phyloP scores from a whole-genome alignment of 1,140 invertebrate genomes.

The Ectropis grisescens region DNA sequence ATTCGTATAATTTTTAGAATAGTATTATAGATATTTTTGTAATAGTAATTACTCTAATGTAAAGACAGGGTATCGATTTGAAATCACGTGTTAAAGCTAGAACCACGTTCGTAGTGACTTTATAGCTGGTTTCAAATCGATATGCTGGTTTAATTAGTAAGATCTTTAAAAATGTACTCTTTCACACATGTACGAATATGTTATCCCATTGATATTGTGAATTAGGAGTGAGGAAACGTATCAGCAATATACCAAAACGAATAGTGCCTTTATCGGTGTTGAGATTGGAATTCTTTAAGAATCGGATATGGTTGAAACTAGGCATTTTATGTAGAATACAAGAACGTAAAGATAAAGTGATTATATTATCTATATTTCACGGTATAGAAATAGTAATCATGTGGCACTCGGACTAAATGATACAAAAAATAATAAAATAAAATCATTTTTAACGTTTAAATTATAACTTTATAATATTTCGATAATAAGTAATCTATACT shows the following conservation, averaged over 20 bases:
- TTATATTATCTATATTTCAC: slow-evolving; percentile 68
- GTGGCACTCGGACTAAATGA: slow-evolving; percentile 53
- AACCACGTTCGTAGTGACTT: too few species aligned
- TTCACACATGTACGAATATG: slow-evolving; percentile 45
- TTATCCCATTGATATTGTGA: slow-evolving; percentile 53
- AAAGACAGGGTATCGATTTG: slow-evolving; percentile 21
- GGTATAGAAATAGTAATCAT: slow-evolving; percentile 69
- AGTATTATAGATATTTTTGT: slow-evolving; percentile 66
- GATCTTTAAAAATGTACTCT: slow-evolving; percentile 40
- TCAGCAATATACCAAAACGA: slow-evolving; percentile 68
- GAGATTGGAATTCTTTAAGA: slow-evolving; percentile 44
- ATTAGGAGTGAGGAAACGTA: slow-evolving; percentile 62
- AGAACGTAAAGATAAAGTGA: slow-evolving; percentile 40
- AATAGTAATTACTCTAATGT: slow-evolving; percentile 58
- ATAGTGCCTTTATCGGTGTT: slow-evolving; percentile 61
- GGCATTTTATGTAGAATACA: slow-evolving; percentile 31
- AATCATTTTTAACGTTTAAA: slow-evolving; percentile 7
- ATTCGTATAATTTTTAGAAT: slow-evolving; percentile 57
- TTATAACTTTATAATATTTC: slow-evolving; percentile 47
- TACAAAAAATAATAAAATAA: slow-evolving; percentile 48
- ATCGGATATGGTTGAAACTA: slow-evolving; percentile 31
- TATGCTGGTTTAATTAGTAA: slow-evolving; percentile 16
- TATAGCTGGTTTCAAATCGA: too few species aligned
- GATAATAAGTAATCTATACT: slow-evolving; percentile 51
- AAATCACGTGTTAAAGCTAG: slow-evolving; percentile 1